Conservation (phyloP, 1,140 invertebrate genomes). For the Asbolus verrucosus region DNA sequence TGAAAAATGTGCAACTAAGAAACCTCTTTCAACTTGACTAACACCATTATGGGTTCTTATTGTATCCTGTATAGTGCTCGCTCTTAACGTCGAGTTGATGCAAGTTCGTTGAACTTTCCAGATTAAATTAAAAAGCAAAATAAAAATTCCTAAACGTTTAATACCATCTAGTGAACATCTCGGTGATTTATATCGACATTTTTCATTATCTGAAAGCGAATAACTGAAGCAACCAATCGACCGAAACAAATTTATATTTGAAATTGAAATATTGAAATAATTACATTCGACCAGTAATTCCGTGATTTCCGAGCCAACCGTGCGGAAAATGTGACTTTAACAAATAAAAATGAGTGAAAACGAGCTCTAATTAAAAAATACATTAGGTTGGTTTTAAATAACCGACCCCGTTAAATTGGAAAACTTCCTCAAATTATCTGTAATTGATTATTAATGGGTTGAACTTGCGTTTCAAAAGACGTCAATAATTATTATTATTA, state of each 20-base stretch:
- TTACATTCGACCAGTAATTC: conserved; percentile 44
- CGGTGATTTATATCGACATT: conserved; percentile 54
- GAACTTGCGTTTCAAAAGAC: not conserved
- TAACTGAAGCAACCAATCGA: conserved; percentile 45
- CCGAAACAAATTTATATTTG: conserved; percentile 49
- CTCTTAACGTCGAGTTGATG: too few species aligned
- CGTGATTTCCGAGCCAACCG: conserved; percentile 6
- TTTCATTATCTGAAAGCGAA: conserved; percentile 52
- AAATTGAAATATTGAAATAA: conserved; percentile 51
- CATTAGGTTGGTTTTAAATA: conserved; percentile 23
- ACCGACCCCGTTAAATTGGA: conserved; percentile 27
- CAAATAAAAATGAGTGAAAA: conserved; percentile 26
- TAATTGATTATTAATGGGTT: conserved; percentile 11
- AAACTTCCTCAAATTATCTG: conserved; percentile 24
- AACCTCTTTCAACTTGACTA: too few species aligned
- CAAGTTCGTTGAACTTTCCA: conserved; percentile 18
- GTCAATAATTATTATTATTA: not conserved
- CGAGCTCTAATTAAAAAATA: conserved; percentile 28
- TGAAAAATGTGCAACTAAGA: too few species aligned
- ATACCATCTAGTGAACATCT: conserved; percentile 48
- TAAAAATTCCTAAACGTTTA: conserved; percentile 45
- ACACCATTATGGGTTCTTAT: too few species aligned
- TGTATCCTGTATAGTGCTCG: too few species aligned
- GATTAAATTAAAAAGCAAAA: conserved; percentile 32
- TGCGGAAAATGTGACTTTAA: conserved; percentile 33